Evolutionary conservation across 1,140 invertebrate genomes (phyloP), one percentile per base, ranked within the genome.

Genomic region (Apis dorsata): DNA sequence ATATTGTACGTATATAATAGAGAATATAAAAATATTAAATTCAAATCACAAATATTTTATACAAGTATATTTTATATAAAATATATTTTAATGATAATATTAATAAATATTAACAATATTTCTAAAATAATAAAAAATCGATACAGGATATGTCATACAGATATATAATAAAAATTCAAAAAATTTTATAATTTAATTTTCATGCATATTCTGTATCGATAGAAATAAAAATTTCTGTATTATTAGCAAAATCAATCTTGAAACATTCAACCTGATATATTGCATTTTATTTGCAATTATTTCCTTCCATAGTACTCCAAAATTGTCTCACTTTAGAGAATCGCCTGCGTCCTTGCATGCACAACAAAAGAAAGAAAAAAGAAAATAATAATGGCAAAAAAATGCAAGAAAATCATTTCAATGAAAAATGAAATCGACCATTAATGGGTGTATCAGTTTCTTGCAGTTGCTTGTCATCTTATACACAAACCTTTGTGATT

Each of bases 241-340:
- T 57, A 51, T 3, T 24, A 71, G 28, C 21, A 11, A 71, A 68
- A 85, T n/a, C 44, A 85, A 86, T 81, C 81, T 69, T 85, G 85
- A 88, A 88, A 62, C 49, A 11, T 69, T 86, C 60, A 84, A 90
- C 89, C 86, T 86, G 85, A 85, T 88, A 63, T 63, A 75, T 81
- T 77, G 83, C 72, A 79, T 5, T 87, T 81, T 92, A 93, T 91
- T 93, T 93, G 84, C 84, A 75, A 83, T 90, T 90, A 93, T 93
- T 93, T 81, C 93, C 93, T 86, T 94, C 94, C 93, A 93, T 92
- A 79, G 94, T 93, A 86, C 93, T 94, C 94, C 94, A 94, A 93
- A 94, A 94, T 68, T 94, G 93, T 90, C 91, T 91, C 86, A 94
- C 92, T 93, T 94, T 94, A 79, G 93, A 94, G 86, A 94, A 94